Evolutionary conservation across 2,113 vertebrate genomes (phyloP).

Genomic region (Panurus biarmicus): DNA sequence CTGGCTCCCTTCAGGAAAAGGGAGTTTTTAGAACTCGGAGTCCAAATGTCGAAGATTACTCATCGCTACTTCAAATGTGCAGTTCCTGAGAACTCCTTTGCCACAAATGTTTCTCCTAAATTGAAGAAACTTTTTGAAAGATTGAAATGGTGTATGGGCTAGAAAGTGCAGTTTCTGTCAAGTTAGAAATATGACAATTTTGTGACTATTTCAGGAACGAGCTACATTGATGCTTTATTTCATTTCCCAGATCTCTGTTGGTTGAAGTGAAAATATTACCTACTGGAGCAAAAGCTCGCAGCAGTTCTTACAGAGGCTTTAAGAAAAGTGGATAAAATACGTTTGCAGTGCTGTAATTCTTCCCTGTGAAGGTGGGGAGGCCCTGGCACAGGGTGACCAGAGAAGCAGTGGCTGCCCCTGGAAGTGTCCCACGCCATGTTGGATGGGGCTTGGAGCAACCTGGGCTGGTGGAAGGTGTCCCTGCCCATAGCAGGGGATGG

Average conservation of each 20-base stretch:
- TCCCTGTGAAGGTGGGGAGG: accelerated
- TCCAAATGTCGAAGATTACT: neutral
- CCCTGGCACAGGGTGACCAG: neutral
- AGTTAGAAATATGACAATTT: neutral
- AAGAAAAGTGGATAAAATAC: neutral
- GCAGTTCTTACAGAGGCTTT: neutral
- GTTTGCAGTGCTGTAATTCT: neutral
- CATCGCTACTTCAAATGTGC: neutral
- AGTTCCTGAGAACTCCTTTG: neutral
- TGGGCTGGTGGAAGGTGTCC: accelerated
- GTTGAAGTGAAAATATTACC: neutral
- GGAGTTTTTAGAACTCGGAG: neutral
- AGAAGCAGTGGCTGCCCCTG: neutral
- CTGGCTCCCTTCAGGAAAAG: neutral
- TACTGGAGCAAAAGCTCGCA: neutral
- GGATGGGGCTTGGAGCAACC: accelerated
- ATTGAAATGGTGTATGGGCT: neutral
- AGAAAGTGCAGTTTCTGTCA: neutral
- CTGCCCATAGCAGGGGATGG: too few relatives aligned
- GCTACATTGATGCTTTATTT: neutral
- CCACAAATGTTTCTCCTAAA: neutral
- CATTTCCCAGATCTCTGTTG: neutral
- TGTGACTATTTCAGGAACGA: neutral
- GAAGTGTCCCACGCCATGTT: accelerated
- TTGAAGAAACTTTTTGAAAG: neutral